Conservation (phyloP, 2,888 invertebrate genomes). For the Anthoptus insignis region DNA sequence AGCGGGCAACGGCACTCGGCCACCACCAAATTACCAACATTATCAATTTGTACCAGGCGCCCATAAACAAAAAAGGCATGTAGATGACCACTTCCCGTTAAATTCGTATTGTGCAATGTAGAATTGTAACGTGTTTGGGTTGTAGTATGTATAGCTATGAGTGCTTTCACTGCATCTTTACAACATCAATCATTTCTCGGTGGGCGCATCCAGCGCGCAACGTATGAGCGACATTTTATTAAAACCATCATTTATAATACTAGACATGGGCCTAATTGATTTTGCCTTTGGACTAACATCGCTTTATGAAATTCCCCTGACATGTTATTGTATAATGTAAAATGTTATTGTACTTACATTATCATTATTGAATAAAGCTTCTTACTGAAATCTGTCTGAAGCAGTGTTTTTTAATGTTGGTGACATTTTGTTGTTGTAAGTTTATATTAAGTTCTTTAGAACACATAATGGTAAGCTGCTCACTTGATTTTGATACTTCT, state of each 20-base stretch:
- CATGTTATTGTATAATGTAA: neutral
- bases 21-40: slow-evolving; percentile 85
- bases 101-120: slow-evolving; percentile 86
- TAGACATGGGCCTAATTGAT: slow-evolving; percentile 44
- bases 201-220: slow-evolving; percentile 33
- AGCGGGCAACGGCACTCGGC: slow-evolving; percentile 83
- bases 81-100: slow-evolving; percentile 85
- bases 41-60: slow-evolving; percentile 85
- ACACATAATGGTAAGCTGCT: too few relatives aligned
- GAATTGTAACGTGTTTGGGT: slow-evolving; percentile 82
- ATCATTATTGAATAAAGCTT: too few relatives aligned
- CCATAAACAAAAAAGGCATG: slow-evolving; percentile 84
- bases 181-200: slow-evolving; percentile 69
- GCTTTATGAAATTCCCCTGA: neutral
- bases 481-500: too few relatives aligned
- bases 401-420: too few relatives aligned
- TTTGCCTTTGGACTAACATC: slow-evolving; percentile 32
- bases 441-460: too few relatives aligned
- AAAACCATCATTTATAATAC: slow-evolving; percentile 46
- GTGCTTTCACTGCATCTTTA: slow-evolving; percentile 75
- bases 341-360: neutral
- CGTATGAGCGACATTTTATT: slow-evolving; percentile 48
- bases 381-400: too few relatives aligned
- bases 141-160: slow-evolving; percentile 68
- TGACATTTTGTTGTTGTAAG: too few relatives aligned